These are phyloP conservation scores for Drosophila buzzatii DNA, from an alignment of 2,888 invertebrate species.

Conservation along the genomic window DNA sequence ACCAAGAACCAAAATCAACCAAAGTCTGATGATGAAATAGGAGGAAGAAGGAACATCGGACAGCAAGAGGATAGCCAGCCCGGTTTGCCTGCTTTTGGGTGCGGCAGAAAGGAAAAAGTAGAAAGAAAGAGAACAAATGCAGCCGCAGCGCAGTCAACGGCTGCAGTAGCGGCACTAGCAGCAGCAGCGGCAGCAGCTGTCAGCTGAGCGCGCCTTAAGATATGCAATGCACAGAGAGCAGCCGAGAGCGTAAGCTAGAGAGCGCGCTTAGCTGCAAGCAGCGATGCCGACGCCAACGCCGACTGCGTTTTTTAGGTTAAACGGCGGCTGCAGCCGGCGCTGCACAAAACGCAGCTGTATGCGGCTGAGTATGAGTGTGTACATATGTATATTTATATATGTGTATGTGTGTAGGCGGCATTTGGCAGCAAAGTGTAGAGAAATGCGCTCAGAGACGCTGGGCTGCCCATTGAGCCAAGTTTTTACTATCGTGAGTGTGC, in stretches of 20 bases:
- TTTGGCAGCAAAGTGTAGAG: constrained; percentile 72
- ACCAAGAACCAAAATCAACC: constrained; percentile 37
- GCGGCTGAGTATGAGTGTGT: constrained; percentile 9
- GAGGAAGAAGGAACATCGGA: constrained; percentile 14
- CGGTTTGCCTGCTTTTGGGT: constrained; percentile 66
- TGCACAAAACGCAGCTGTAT: constrained; percentile 54
- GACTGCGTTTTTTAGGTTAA: constrained; percentile 75
- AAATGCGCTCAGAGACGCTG: constrained; percentile 56
- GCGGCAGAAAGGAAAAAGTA: constrained; percentile 65
- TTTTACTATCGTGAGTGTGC: constrained; percentile 65
- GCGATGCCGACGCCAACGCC: constrained; percentile 37
- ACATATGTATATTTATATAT: constrained; percentile 26
- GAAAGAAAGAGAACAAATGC: constrained; percentile 40
- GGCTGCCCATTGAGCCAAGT: constrained; percentile 64
- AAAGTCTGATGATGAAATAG: constrained; percentile 18
- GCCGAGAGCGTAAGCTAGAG: constrained; percentile 39
- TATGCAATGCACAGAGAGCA: constrained; percentile 60
- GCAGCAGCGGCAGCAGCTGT: constrained; percentile 34
- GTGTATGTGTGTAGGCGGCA: constrained; percentile 69
- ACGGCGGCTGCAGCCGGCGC: constrained; percentile 73
- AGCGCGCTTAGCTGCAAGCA: constrained; percentile 50
- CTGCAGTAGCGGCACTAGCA: constrained; percentile 32
- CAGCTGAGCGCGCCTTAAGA: constrained; percentile 66
- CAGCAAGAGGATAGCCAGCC: constrained; percentile 3
- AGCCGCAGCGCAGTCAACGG: constrained; percentile 37